A percentile compares a stretch with the other conserved stretches of the same genome.
These are phyloP conservation scores for Tachina lurida DNA, from an alignment of 2,888 invertebrate species.

Conservation along the genomic window DNA sequence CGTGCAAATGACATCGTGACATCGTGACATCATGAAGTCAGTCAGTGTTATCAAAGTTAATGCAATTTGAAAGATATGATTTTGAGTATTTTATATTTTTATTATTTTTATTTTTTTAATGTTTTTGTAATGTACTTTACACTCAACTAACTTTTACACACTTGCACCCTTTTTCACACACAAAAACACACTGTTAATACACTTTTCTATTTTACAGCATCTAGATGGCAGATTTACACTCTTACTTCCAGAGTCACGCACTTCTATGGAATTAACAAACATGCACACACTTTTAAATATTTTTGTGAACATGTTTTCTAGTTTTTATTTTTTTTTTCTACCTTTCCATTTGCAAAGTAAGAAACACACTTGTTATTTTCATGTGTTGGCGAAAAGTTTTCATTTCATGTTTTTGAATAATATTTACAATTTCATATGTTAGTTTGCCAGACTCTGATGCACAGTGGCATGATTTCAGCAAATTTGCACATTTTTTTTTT, in stretches of 20 bases:
- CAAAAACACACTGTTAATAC: background rate
- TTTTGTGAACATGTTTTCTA: background rate
- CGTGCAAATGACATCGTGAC: slow-evolving; percentile 61
- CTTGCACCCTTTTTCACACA: slow-evolving; percentile 7
- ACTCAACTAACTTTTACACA: slow-evolving; percentile 48
- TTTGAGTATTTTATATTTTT: slow-evolving; percentile 30
- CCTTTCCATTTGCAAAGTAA: background rate
- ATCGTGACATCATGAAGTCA: slow-evolving; percentile 68
- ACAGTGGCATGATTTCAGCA: background rate
- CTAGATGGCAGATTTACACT: background rate
- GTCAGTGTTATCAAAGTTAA: slow-evolving; percentile 53
- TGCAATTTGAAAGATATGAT: slow-evolving; percentile 53
- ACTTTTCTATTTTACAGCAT: background rate
- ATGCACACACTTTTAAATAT: slow-evolving; percentile 25
- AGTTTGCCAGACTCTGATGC: background rate
- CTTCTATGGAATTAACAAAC: background rate
- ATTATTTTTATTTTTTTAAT: slow-evolving; percentile 7
- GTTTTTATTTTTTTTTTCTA: background rate
- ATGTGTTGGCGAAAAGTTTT: slow-evolving; percentile 30
- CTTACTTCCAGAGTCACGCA: slow-evolving; percentile 35
- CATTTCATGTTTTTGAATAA: slow-evolving; percentile 19
- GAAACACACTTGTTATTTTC: slow-evolving; percentile 20
- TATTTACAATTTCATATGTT: slow-evolving; percentile 1
- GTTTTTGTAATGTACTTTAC: slow-evolving; percentile 20
- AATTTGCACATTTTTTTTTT: background rate